Evolutionary conservation across 1,140 invertebrate genomes (phyloP).

Genomic region (Lepeophtheirus salmonis): DNA sequence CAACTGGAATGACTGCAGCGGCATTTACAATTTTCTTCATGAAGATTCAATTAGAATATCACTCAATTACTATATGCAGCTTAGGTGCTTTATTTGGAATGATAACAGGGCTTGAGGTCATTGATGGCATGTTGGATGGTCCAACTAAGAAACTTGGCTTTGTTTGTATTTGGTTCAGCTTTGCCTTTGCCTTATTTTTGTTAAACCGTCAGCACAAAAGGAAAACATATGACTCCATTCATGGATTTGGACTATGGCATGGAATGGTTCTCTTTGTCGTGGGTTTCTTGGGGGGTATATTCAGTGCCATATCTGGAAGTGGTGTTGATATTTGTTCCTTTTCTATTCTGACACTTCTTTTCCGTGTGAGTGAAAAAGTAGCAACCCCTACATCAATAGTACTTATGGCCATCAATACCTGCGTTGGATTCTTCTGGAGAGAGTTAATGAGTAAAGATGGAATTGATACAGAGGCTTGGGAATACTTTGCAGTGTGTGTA

Average conservation of each 20-base stretch:
- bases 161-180: constrained; percentile 19
- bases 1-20: constrained; percentile 13
- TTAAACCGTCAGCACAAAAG: constrained; percentile 12
- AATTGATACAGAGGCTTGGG: constrained; percentile 6
- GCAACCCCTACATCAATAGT: constrained; percentile 10
- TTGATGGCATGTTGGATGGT: background rate
- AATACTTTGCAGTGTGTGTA: constrained; percentile 9
- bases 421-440: constrained; percentile 15
- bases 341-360: constrained; percentile 7
- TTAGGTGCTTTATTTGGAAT: constrained; percentile 12
- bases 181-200: constrained; percentile 16
- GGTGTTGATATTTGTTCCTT: constrained; percentile 5
- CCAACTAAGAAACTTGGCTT: constrained; percentile 15
- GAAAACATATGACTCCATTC: constrained; percentile 5
- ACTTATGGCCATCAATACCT: constrained; percentile 17
- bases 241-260: background rate
- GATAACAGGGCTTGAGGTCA: constrained; percentile 6
- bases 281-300: constrained; percentile 2
- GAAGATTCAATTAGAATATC: constrained; percentile 16
- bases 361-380: constrained; percentile 16
- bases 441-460: constrained; percentile 7
- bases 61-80: constrained; percentile 13
- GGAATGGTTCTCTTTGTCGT: background rate
- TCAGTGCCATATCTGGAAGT: background rate
- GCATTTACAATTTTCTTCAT: constrained; percentile 17